Conservation (phyloP, 2,797 vertebrate genomes). For the Poliocrania exsul region DNA sequence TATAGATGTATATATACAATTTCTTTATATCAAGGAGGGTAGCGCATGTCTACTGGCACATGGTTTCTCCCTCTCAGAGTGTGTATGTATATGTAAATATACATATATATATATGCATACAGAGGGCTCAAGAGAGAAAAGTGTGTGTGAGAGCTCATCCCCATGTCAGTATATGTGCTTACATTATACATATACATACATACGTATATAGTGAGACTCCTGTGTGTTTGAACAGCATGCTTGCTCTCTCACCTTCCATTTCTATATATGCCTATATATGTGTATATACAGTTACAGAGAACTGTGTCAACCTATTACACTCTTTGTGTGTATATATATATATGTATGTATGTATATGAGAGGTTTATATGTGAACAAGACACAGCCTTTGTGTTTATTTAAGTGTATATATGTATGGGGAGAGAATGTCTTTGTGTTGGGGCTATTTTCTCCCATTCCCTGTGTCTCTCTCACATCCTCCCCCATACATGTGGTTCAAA, state of each 20-base stretch:
- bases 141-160: rapidly evolving
- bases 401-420: neutral
- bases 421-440: no score
- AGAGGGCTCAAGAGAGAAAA: neutral
- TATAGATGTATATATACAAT: neutral
- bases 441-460: neutral
- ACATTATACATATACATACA: neutral
- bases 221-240: neutral
- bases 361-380: rapidly evolving
- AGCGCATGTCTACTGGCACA: neutral
- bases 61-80: rapidly evolving
- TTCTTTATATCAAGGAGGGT: rapidly evolving
- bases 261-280: neutral
- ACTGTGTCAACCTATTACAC: neutral
- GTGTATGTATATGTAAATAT: neutral
- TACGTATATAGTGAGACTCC: neutral
- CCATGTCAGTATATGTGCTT: no score
- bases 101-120: neutral
- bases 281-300: neutral
- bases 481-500: neutral
- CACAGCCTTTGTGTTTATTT: rapidly evolving
- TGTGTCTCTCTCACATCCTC: neutral
- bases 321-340: rapidly evolving
- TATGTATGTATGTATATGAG: neutral
- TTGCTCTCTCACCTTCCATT: rapidly evolving